A percentile compares a stretch with the other conserved stretches of the same genome.
phyloP scores from a whole-genome alignment of 2,888 invertebrate species.

The Parnassius smintheus region DNA sequence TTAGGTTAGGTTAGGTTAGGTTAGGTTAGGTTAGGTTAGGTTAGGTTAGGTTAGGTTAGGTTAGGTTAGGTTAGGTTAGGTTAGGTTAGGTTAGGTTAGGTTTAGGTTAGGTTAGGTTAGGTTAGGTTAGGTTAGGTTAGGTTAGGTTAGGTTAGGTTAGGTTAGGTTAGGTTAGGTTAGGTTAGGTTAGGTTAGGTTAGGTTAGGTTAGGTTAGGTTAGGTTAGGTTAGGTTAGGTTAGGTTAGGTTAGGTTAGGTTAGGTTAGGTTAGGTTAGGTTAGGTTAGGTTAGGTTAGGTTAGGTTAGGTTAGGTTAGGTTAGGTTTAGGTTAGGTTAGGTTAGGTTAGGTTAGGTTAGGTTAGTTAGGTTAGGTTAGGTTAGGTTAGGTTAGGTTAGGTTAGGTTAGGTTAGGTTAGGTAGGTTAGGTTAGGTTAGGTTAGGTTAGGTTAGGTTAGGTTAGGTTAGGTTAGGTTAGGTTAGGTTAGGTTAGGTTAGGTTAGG shows the following conservation, averaged over 20 bases:
- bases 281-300: constrained; percentile 1
- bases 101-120: constrained; percentile 14
- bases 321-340: constrained; percentile 14
- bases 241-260: neutral
- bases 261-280: neutral
- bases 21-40: no score
- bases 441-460: no score
- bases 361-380: no score
- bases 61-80: neutral
- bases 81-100: neutral
- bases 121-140: constrained; percentile 4
- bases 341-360: no score
- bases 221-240: constrained; percentile 10
- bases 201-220: no score
- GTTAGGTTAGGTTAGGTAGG: constrained; percentile 10
- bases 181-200: no score
- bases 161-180: no score
- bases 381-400: constrained; percentile 4
- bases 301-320: neutral
- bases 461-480: neutral
- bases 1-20: neutral
- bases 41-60: neutral
- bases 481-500: no score
- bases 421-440: constrained; percentile 1
- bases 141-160: no score